A percentile compares a stretch with the other conserved stretches of the same genome.
Conservation (phyloP, 1,140 invertebrate species). For the Leptonema lineaticorne region DNA sequence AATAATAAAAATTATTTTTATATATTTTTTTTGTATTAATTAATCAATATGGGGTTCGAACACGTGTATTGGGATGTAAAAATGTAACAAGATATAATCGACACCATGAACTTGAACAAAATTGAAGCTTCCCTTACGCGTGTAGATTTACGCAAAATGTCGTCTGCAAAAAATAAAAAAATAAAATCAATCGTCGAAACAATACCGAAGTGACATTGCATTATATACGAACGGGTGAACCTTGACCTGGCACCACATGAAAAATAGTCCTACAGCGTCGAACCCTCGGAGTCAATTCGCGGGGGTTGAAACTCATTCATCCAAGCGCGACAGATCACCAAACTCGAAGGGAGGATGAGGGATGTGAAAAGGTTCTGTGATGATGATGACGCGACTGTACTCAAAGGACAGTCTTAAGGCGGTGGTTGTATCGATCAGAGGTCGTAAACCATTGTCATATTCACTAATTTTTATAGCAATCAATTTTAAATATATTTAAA, state of each 20-base stretch:
- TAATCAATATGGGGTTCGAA: too few species aligned
- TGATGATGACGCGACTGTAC: conserved; percentile 5
- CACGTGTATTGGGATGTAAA: too few species aligned
- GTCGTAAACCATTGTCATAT: too few species aligned
- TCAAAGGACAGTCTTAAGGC: background rate
- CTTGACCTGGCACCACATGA: conserved; percentile 10
- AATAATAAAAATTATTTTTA: background rate
- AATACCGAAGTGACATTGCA: background rate
- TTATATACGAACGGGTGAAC: background rate
- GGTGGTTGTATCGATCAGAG: background rate
- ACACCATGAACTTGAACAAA: too few species aligned
- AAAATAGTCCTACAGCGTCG: background rate
- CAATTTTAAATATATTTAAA: too few species aligned
- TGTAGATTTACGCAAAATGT: too few species aligned
- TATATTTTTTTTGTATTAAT: too few species aligned
- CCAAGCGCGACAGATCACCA: background rate
- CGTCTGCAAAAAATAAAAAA: too few species aligned
- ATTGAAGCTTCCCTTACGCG: too few species aligned
- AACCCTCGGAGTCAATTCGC: background rate
- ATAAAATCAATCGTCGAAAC: background rate
- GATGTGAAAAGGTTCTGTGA: background rate
- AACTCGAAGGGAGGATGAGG: background rate
- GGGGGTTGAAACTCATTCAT: background rate
- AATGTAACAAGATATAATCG: too few species aligned
- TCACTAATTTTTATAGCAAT: too few species aligned